Evolutionary conservation across 2,888 invertebrate species (phyloP), one percentile per base, ranked within the genome.

Genomic region (Nephrocerus scutellatus): DNA sequence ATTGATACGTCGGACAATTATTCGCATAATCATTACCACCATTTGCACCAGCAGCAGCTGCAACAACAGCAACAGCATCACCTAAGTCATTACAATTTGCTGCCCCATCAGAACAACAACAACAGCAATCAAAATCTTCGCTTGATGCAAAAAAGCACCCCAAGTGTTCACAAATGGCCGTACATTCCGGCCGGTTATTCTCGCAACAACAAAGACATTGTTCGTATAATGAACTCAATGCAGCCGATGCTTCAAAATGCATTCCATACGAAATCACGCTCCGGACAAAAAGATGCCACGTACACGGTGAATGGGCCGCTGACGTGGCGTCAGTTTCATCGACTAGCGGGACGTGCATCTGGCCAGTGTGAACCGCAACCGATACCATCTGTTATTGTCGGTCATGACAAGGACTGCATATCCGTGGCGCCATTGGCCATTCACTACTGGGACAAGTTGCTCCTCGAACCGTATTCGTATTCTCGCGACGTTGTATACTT

Each of bases 301-400:
- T 82, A 85, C 54, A 84, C 83, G 1, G 91, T 98, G 26, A 84
- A 89, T 48, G 98, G 98, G 2, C 97, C 97, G 20, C 77, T 98
- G 10, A 98, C 97, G 2, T 98, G 97, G 97, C 78, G 95, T 36
- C 92, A 96, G 67, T 96, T 98, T 71, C 96, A 95, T 74, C 79
- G 91, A 43, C 74, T 96, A 44, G 93, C 95, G 25, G 95, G 93
- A 7, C 76, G 93, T 62, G 92, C 91, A 38, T 89, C 91, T 39
- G 95, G 95, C 64, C 84, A 91, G 48, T 93, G 92, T 71, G 95
- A 95, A 63, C 95, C 96, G 22, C 96, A 96, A 68, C 95, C 96
- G 1, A 90, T 96, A 56, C 96, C 96, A 15, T 86, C 90, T 5
- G 74, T 96, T 30, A 80, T 95, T 38, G 91, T 93, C 25, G 95